Conservation (phyloP, 35 echinoderm and acorn worm species). For the Amphiura filiformis region DNA sequence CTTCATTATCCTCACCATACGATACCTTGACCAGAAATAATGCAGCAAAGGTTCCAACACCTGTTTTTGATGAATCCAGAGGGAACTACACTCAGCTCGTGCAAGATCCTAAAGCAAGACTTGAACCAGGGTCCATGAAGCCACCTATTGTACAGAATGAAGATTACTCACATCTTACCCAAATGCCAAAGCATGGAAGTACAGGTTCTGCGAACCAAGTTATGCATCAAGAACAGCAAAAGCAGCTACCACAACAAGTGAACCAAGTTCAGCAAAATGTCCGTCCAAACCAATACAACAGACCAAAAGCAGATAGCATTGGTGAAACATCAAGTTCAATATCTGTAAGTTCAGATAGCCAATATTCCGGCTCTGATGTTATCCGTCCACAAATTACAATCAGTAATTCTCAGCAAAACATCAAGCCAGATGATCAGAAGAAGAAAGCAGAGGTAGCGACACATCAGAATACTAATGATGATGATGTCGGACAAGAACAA, state of each 20-base stretch:
- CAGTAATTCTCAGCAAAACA: not conserved
- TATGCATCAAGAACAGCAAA: not conserved
- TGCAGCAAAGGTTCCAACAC: not conserved
- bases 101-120: not conserved
- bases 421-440: not conserved
- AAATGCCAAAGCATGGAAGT: not conserved
- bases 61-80: constrained; percentile 2
- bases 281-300: not conserved
- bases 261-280: not conserved
- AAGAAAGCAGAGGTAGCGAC: not conserved
- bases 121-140: not conserved
- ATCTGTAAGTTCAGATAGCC: not conserved
- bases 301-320: not conserved
- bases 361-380: not conserved
- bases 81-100: not conserved
- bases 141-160: not conserved
- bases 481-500: not conserved
- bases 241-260: not conserved
- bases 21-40: not conserved
- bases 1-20: not conserved
- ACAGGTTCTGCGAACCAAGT: not conserved
- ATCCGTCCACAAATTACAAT: not conserved
- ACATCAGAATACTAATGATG: not conserved
- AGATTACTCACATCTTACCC: not conserved
- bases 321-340: not conserved